Evolutionary conservation across 1,140 invertebrate genomes (phyloP).

Genomic region (Telenomus remus): DNA sequence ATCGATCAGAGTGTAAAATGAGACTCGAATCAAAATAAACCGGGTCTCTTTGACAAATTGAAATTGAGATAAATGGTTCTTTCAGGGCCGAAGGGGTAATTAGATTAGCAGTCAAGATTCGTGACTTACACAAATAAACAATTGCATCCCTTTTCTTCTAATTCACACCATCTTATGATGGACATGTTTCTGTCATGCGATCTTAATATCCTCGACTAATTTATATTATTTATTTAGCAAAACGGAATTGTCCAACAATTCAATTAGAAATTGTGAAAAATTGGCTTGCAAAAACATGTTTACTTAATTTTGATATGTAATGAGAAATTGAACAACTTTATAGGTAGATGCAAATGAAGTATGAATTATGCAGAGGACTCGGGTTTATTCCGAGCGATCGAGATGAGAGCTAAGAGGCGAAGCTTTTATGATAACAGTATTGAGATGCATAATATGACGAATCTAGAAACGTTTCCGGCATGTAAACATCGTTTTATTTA

Average conservation of each 20-base stretch:
- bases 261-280: too few species aligned
- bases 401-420: conserved; percentile 14
- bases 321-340: not conserved
- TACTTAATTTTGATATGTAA: not conserved
- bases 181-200: too few species aligned
- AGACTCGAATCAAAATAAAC: not conserved
- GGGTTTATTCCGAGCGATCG: not conserved
- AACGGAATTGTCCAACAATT: too few species aligned
- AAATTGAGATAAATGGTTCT: conserved; percentile 25
- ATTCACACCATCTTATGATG: not conserved
- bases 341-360: not conserved
- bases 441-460: conserved; percentile 30
- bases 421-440: conserved; percentile 49
- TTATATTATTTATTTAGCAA: too few species aligned
- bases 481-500: conserved; percentile 54
- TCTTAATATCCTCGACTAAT: too few species aligned
- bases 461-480: conserved; percentile 54
- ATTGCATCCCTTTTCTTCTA: not conserved
- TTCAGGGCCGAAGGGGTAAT: conserved; percentile 17
- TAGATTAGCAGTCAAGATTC: conserved; percentile 14
- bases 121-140: not conserved
- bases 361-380: not conserved
- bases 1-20: too few species aligned
- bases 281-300: too few species aligned
- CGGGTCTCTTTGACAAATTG: not conserved